Evolutionary conservation across 1,140 invertebrate genomes (phyloP), one percentile per base, ranked within the genome.

Genomic region (Cydia amplana): DNA sequence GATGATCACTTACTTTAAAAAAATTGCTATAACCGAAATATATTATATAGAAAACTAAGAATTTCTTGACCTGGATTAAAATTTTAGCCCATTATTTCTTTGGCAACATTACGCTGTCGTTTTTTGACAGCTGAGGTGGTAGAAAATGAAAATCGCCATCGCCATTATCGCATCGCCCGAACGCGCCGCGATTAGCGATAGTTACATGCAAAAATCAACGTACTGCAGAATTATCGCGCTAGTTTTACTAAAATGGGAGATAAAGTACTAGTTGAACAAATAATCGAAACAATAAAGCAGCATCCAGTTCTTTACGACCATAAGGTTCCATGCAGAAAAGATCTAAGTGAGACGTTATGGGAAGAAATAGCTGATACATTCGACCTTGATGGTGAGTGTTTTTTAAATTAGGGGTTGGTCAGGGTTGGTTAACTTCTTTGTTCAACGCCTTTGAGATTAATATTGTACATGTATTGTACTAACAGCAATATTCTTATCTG

Each of bases 331-430:
- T 60, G 20, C 6, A 60, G 55, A 23, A 60, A n/a, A 60, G 55
- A 60, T 23, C 20, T 60, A 60, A 60, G 20, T 20, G 55, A 60
- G 9, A 20, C 55, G 20, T 60, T 60, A 60, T 60, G 55, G 55
- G 55, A 20, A 60, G 55, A 60, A 20, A 60, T 60, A 9, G 55
- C 55, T 60, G 55, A 60, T 60, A 60, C 55, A 23, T 60, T 60
- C n/a, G 20, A 60, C 20, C 55, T 60, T 0, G 55, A 60, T 10
- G 55, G 55, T 60, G n/a, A 60, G 55, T 9, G 2, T 60, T n/a
- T n/a, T n/a, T n/a, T n/a, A 16, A n/a, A n/a, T n/a, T n/a, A n/a
- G n/a, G n/a, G n/a, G n/a, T 51, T 32, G 6, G 32, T 32, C n/a
- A n/a, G n/a, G 28, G 28, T 28, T 28, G 7, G 6, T n/a, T 51